A percentile compares a stretch with the other conserved stretches of the same genome.
Conservation (phyloP, 2,797 vertebrate genomes). For the Cirrhinus molitorella region DNA sequence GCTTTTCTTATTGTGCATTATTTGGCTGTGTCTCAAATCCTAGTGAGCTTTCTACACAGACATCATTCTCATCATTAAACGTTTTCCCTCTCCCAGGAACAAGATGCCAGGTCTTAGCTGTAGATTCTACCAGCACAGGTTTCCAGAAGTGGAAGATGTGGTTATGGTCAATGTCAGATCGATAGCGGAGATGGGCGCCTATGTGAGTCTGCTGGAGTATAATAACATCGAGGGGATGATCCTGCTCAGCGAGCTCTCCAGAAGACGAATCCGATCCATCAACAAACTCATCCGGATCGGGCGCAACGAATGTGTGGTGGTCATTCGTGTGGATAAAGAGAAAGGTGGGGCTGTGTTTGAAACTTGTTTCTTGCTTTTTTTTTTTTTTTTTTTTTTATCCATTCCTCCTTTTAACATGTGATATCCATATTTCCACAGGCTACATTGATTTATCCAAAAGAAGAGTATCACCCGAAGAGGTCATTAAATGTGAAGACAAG, state of each 20-base stretch:
- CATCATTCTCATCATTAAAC: neutral
- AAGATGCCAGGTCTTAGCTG: constrained; percentile 98
- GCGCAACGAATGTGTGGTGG: constrained; percentile 97
- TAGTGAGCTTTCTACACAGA: neutral
- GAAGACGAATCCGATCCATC: constrained; percentile 97
- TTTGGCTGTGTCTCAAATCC: neutral
- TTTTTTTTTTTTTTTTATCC: no score
- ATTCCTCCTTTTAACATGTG: neutral
- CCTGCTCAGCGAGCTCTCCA: constrained; percentile 94
- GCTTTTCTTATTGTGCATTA: neutral
- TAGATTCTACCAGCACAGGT: constrained; percentile 98
- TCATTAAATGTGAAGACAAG: constrained; percentile 99
- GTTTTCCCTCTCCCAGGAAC: constrained; percentile 77
- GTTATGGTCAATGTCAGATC: constrained; percentile 99
- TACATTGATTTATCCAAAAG: constrained; percentile 99
- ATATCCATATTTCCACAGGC: constrained; percentile 74
- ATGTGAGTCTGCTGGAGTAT: constrained; percentile 97
- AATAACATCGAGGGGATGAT: constrained; percentile 99
- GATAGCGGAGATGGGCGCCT: constrained; percentile 99
- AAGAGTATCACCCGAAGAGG: constrained; percentile 99
- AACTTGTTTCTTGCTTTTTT: neutral
- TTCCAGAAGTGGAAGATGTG: constrained; percentile 98
- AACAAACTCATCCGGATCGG: constrained; percentile 99
- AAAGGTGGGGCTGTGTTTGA: constrained; percentile 83
- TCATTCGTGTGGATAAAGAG: constrained; percentile 98